Conservation (phyloP, 2,888 invertebrate genomes). For the Adelphocoris suturalis region DNA sequence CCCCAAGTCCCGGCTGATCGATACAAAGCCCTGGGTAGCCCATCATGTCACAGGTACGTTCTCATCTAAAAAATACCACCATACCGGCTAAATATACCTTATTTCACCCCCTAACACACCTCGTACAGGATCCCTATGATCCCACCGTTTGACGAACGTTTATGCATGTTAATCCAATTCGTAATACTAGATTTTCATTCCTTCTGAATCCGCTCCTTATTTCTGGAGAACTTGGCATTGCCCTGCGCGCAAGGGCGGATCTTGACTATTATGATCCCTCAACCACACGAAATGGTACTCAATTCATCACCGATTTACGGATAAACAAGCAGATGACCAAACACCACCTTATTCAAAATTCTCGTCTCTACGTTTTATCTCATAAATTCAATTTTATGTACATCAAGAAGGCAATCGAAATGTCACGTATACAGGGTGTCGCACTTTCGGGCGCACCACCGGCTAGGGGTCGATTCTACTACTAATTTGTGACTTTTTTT, state of each 20-base stretch:
- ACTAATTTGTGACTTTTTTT: too few species aligned
- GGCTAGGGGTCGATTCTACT: too few species aligned
- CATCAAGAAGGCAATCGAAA: too few species aligned
- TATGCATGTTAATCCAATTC: background rate
- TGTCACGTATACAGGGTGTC: too few species aligned
- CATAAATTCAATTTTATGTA: too few species aligned
- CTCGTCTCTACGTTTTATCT: too few species aligned
- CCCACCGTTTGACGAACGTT: background rate
- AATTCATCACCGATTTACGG: too few species aligned
- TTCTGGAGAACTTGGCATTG: background rate
- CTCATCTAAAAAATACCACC: background rate
- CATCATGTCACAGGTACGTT: constrained; percentile 51
- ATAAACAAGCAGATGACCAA: too few species aligned
- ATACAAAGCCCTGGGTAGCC: background rate
- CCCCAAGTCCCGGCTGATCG: background rate
- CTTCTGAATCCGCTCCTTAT: too few species aligned
- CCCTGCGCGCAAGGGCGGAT: constrained; percentile 19
- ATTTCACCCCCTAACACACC: background rate
- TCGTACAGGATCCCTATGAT: background rate
- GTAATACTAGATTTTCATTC: background rate
- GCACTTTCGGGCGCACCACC: too few species aligned
- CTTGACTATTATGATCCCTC: background rate
- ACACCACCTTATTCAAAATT: too few species aligned
- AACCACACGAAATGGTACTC: too few species aligned
- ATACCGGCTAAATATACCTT: background rate